Conservation (phyloP, 2,113 vertebrate species). For the Typhlomys cinereus region DNA sequence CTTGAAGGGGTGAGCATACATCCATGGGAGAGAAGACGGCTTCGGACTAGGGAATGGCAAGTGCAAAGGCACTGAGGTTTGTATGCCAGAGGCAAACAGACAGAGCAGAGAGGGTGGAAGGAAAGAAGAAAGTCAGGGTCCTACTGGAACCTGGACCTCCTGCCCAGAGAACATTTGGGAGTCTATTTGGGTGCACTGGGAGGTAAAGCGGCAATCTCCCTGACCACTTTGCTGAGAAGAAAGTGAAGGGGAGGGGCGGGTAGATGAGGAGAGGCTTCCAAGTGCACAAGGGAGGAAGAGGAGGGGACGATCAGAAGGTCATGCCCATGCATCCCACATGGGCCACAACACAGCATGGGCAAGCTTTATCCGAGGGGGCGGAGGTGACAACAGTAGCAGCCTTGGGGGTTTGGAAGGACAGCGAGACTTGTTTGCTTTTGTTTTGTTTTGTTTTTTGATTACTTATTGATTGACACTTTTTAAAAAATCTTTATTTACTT, state of each 20-base stretch:
- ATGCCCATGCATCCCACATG: background rate
- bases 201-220: background rate
- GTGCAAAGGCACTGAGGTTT: background rate
- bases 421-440: background rate
- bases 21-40: background rate
- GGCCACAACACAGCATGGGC: too few species aligned
- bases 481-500: too few species aligned
- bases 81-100: background rate
- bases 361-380: background rate
- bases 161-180: background rate
- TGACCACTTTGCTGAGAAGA: background rate
- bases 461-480: background rate
- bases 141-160: rapidly evolving
- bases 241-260: background rate
- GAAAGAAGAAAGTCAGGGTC: background rate
- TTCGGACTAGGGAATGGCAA: rapidly evolving
- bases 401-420: background rate
- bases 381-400: background rate
- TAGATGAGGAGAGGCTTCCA: background rate
- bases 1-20: background rate
- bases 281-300: rapidly evolving
- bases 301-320: background rate
- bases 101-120: background rate
- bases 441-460: background rate
- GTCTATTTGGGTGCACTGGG: background rate